Evolutionary conservation across 2,797 vertebrate genomes (phyloP), one percentile per base, ranked within the genome.

Genomic region (Chiroxiphia lanceolata): DNA sequence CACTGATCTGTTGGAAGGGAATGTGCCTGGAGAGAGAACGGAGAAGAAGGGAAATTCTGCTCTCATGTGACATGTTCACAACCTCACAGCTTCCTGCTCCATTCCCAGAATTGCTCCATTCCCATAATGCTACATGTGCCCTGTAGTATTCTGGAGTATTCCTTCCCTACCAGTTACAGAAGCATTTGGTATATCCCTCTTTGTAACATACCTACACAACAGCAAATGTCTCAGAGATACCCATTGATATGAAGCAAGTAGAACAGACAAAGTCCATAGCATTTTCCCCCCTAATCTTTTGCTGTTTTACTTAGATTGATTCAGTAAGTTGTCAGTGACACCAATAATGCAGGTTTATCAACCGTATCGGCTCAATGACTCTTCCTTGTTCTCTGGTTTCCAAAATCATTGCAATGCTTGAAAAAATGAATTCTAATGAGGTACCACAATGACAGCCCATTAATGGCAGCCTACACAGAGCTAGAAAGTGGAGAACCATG

Each of bases 371-470:
- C 51, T 63, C 26, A 69, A 38, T 9, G 34, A 68, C 42, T 90
- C 21, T 72, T 63, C 47, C 44, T 70, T 47, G 18, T 70, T 90
- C 92, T 71, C 60, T 92, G 40, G 9, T 84, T 93, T 82, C 44
- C n/a, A 83, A 13, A 8, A 60, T 56, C 14, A 57, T 18, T 81
- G 16, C 31, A 81, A 48, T 33, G 48, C 36, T 91, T 89, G 36
- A 90, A 87, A 91, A 31, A 94, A 72, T 33, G 3, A 60, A 47
- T 94, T 93, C 17, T 91, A 94, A 47, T 72, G 83, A 79, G 26
- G 6, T 54, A 79, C 84, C 50, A 72, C 27, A 78, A n/a, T 47
- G 48, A 71, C 33, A 83, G 63, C 38, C 92, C 31, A 48, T 79
- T 53, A 83, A 64, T 20, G 44, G 45, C 67, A 87, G 27, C 26